A percentile compares a stretch with the other conserved stretches of the same genome.
These are phyloP conservation scores for Cheiracanthium punctorium DNA, from an alignment of 2,888 invertebrate genomes.

Conservation along the genomic window DNA sequence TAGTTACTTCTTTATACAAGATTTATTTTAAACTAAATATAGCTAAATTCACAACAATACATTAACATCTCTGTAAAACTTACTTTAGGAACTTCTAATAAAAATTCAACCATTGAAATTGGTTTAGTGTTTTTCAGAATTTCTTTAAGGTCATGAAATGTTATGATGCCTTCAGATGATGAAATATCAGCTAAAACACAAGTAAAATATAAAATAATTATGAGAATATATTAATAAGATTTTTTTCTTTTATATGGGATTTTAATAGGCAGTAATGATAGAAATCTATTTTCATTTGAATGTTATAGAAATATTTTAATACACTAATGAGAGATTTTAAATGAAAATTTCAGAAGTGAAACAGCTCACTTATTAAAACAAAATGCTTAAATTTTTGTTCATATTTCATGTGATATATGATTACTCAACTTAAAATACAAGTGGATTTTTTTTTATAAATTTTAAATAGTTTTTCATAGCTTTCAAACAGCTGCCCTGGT, in stretches of 20 bases:
- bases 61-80: background rate
- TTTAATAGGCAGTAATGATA: constrained; percentile 32
- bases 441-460: too few species aligned
- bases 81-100: constrained; percentile 91
- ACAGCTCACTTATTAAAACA: too few species aligned
- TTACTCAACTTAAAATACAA: too few species aligned
- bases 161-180: constrained; percentile 15
- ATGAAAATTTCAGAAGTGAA: too few species aligned
- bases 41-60: too few species aligned
- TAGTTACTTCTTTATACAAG: too few species aligned
- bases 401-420: too few species aligned
- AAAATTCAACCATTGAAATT: constrained; percentile 92
- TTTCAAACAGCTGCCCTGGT: too few species aligned
- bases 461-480: too few species aligned
- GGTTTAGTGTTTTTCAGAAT: constrained; percentile 81
- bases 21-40: too few species aligned
- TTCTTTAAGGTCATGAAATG: constrained; percentile 73
- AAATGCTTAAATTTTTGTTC: too few species aligned
- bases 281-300: constrained; percentile 7
- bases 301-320: background rate
- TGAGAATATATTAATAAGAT: constrained; percentile 84
- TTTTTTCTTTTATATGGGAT: constrained; percentile 78
- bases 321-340: too few species aligned
- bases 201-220: constrained; percentile 86
- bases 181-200: constrained; percentile 82